Base-by-base conservation (phyloP, 2,113 vertebrate genomes). In the Zeus faber region DNA sequence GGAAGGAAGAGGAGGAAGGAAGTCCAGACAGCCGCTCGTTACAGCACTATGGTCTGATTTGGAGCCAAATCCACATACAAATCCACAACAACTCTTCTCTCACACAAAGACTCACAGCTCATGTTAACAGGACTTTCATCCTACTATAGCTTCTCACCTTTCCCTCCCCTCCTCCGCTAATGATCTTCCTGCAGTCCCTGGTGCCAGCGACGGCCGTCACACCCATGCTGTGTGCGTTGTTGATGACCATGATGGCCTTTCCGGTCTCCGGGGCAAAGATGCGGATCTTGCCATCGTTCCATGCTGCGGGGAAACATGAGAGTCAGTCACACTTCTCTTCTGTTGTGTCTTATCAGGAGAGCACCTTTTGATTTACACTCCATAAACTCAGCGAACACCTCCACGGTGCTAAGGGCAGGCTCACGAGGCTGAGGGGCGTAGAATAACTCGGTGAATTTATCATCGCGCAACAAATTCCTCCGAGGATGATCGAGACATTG, bases 111-210 rank as follows among this genome's bases (percentile, higher is more conserved):
- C n/a, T n/a, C n/a, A n/a, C n/a, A n/a, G n/a, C n/a, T n/a, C n/a
- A n/a, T n/a, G n/a, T n/a, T n/a, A n/a, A n/a, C n/a, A n/a, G n/a
- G n/a, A n/a, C n/a, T n/a, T n/a, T 49, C 8, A 17, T 7, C 5
- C 2, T 22, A 11, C n/a, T 14, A 16, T 6, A 20, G 6, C 10
- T 4, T 49, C 73, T 66, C 54, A 94, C 94, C 93, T 93, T 89
- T 40, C 95, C 95, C 43, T 92, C 91, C 23, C 88, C 93, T n/a
- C 93, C 93, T 20, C 93, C 95, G 11, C 91, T 96, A 59, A 95
- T 18, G 37, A 97, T 84, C 62, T 83, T 88, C 62, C 76, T 90
- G 23, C 92, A 91, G 83, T 92, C 86, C 1, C 72, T 88, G 56
- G 93, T 92, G 37, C 89, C 78, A 1, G 90, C 85, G 0, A 93